Conservation (phyloP, 2,797 vertebrate species). For the Loriculus beryllinus region DNA sequence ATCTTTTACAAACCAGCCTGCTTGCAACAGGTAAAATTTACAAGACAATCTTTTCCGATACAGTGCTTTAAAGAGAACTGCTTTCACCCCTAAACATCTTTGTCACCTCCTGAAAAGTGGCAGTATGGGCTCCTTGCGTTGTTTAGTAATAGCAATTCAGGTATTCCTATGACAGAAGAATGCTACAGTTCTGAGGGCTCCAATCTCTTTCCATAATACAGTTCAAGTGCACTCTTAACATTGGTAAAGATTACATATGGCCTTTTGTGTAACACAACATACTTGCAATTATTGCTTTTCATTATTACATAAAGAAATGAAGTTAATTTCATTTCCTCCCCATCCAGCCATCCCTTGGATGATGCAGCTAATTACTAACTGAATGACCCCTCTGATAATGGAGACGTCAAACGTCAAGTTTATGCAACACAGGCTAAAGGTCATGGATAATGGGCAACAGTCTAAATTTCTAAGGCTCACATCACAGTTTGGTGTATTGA, state of each 20-base stretch:
- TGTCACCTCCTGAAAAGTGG: constrained; percentile 71
- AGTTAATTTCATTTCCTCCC: constrained; percentile 59
- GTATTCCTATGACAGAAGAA: constrained; percentile 61
- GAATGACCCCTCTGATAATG: constrained; percentile 56
- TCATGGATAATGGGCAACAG: neutral
- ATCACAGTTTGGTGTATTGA: constrained; percentile 4
- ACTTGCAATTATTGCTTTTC: constrained; percentile 80
- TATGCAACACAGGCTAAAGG: constrained; percentile 52
- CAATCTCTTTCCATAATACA: constrained; percentile 50
- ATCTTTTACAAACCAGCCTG: constrained; percentile 86
- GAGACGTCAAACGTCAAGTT: constrained; percentile 34
- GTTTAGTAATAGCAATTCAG: constrained; percentile 61
- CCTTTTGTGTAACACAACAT: constrained; percentile 70
- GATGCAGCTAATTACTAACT: constrained; percentile 46
- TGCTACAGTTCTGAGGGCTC: constrained; percentile 60
- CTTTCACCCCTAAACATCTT: constrained; percentile 67
- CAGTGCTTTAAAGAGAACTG: constrained; percentile 78
- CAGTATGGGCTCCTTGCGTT: constrained; percentile 71
- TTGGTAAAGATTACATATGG: constrained; percentile 75
- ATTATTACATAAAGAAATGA: constrained; percentile 71
- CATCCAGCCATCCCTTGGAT: neutral
- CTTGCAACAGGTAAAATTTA: constrained; percentile 80
- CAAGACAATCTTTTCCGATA: constrained; percentile 77
- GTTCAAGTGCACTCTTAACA: constrained; percentile 72
- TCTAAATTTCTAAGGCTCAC: constrained; percentile 13